A percentile compares a stretch with the other conserved stretches of the same genome.
Conservation (phyloP, 2,797 vertebrate genomes). For the Manis crassicaudata region DNA sequence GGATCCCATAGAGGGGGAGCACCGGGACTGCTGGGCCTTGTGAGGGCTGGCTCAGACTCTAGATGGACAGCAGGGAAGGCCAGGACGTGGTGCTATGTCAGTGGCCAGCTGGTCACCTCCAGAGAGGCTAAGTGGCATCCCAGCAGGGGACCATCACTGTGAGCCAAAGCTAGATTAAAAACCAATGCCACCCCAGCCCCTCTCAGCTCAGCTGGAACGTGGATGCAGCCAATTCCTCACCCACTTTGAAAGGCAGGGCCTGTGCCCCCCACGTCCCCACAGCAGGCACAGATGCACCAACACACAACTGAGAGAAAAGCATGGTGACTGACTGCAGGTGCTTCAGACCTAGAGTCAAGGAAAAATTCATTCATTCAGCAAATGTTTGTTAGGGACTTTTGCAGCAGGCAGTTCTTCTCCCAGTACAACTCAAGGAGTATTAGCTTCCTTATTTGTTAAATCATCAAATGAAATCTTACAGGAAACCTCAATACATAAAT, state of each 20-base stretch:
- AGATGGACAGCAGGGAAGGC: not conserved
- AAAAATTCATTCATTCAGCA: not conserved
- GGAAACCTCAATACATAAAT: not conserved
- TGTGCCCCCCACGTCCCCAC: not conserved
- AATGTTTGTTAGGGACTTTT: not conserved
- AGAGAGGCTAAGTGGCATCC: slow-evolving; percentile 4
- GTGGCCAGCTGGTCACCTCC: not conserved
- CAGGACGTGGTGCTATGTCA: not conserved
- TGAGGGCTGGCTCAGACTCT: not conserved
- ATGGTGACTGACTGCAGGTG: fast-evolving
- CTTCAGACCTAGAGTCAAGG: not conserved
- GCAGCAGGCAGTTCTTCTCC: not conserved
- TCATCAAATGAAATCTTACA: not conserved
- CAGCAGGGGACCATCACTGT: not conserved
- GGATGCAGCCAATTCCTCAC: too few relatives aligned
- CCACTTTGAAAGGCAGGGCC: not conserved
- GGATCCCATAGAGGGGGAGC: fast-evolving
- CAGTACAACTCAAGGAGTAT: not conserved
- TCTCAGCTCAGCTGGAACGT: not conserved
- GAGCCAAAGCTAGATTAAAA: not conserved
- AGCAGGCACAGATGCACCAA: fast-evolving
- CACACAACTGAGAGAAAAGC: not conserved
- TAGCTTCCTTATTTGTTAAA: not conserved
- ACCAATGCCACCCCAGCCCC: not conserved
- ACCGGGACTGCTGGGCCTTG: not conserved